These are phyloP conservation scores for Dendrocincla fuliginosa DNA, from an alignment of 2,797 vertebrate species.

Conservation along the genomic window DNA sequence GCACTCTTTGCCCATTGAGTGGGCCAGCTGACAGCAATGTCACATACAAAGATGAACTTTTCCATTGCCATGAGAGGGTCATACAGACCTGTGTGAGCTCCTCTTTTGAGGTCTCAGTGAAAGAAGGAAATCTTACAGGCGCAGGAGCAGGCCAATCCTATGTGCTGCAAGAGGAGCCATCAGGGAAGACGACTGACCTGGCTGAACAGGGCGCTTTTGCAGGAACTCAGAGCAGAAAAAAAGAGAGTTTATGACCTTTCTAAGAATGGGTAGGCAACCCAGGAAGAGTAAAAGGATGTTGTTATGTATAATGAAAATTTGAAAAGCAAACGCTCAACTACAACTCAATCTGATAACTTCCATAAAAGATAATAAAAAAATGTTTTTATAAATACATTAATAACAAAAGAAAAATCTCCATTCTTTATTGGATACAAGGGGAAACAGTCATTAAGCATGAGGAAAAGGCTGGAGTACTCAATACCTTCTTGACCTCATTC, in stretches of 20 bases:
- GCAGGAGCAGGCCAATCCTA: background rate
- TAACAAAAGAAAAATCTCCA: background rate
- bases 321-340: background rate
- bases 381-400: background rate
- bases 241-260: background rate
- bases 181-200: background rate
- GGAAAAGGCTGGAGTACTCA: background rate
- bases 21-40: background rate
- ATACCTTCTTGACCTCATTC: background rate
- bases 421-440: background rate
- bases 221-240: background rate
- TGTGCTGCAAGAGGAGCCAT: background rate
- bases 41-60: background rate
- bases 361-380: background rate
- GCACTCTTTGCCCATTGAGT: rapidly evolving
- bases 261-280: background rate
- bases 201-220: background rate
- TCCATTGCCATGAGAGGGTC: background rate
- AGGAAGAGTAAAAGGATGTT: background rate
- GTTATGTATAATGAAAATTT: background rate
- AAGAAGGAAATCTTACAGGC: background rate
- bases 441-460: background rate
- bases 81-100: background rate
- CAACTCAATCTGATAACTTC: background rate
- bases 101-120: background rate